Evolutionary conservation across 2,888 invertebrate species (phyloP).

Genomic region (Nebria brevicollis): DNA sequence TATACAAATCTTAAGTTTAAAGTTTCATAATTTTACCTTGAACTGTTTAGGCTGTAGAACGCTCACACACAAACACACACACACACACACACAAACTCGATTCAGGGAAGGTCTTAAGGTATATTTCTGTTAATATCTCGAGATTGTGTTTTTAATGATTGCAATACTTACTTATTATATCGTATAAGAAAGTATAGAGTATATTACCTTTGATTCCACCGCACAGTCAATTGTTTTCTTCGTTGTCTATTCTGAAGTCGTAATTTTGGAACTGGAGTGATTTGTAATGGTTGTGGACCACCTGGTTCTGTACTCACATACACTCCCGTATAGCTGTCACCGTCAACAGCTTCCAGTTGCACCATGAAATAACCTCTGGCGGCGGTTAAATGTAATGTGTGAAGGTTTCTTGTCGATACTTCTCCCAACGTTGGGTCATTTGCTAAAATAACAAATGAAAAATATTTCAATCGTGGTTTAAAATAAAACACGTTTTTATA

Average conservation of each 20-base stretch:
- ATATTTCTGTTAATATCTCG: too few relatives aligned
- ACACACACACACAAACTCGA: too few relatives aligned
- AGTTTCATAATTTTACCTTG: too few relatives aligned
- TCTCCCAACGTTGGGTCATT: constrained; percentile 15
- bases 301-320: constrained; percentile 60
- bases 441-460: background rate
- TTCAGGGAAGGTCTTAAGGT: too few relatives aligned
- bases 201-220: constrained; percentile 59
- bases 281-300: constrained; percentile 57
- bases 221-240: constrained; percentile 56
- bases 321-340: constrained; percentile 56
- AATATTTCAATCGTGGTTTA: background rate
- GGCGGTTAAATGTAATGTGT: constrained; percentile 50
- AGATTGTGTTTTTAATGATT: too few relatives aligned
- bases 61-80: too few relatives aligned
- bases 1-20: too few relatives aligned
- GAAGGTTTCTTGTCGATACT: constrained; percentile 47
- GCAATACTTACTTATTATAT: background rate
- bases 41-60: too few relatives aligned
- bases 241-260: constrained; percentile 55
- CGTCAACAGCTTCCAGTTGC: constrained; percentile 51
- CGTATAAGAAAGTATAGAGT: constrained; percentile 7
- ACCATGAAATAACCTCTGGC: constrained; percentile 51
- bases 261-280: constrained; percentile 53
- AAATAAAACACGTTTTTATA: background rate